phyloP scores from a whole-genome alignment of 2,888 invertebrate species.

The Acanthosoma haemorrhoidale region DNA sequence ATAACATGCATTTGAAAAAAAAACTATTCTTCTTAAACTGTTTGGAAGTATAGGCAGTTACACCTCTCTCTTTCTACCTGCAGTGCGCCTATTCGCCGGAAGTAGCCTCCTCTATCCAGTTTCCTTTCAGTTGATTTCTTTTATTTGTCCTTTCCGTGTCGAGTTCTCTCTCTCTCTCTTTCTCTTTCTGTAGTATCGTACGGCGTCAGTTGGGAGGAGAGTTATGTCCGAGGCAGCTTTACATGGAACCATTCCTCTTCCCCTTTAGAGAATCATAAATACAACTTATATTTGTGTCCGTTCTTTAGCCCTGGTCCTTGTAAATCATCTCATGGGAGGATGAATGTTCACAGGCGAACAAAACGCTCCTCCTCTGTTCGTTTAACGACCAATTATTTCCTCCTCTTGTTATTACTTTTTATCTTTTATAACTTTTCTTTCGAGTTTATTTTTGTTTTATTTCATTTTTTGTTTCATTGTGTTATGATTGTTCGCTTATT shows the following conservation, averaged over 20 bases:
- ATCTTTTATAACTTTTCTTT: neutral
- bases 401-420: constrained; percentile 5
- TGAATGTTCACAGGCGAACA: too few species aligned
- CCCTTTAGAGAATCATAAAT: constrained; percentile 1
- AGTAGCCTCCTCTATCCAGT: constrained; percentile 31
- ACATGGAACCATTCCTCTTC: neutral
- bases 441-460: too few species aligned
- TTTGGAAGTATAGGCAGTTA: too few species aligned
- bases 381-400: constrained; percentile 4
- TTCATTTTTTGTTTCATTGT: too few species aligned
- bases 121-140: constrained; percentile 43
- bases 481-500: too few species aligned
- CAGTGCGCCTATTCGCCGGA: constrained; percentile 28
- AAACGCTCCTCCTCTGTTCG: too few species aligned
- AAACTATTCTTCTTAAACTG: too few species aligned
- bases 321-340: neutral
- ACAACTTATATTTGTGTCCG: neutral
- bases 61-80: constrained; percentile 34
- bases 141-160: neutral
- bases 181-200: neutral
- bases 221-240: constrained; percentile 28
- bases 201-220: constrained; percentile 35
- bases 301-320: neutral
- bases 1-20: too few species aligned
- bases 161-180: too few species aligned